Evolutionary conservation across 2,888 invertebrate species (phyloP).

Genomic region (Conchocele bisecta): DNA sequence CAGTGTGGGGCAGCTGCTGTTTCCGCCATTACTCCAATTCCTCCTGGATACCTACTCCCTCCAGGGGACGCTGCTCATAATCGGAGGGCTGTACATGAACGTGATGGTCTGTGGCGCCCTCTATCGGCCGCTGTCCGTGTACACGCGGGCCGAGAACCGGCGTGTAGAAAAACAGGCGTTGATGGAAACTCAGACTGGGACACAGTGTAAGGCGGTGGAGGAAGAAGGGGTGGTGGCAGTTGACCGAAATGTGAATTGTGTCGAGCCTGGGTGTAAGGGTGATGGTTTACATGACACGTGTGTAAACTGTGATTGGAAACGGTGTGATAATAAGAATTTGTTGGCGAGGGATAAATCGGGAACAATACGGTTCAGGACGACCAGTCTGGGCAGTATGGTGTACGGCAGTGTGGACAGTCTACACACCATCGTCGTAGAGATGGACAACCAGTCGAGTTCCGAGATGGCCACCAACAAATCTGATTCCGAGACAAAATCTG

Average conservation of each 20-base stretch:
- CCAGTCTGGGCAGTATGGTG: constrained; percentile 64
- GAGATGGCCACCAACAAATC: constrained; percentile 14
- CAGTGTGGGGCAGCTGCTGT: constrained; percentile 75
- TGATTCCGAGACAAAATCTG: not conserved
- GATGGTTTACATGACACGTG: not conserved
- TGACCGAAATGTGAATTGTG: not conserved
- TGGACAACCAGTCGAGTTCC: constrained; percentile 21
- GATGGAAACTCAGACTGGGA: too few relatives aligned
- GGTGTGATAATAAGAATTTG: too few relatives aligned
- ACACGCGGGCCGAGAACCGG: constrained; percentile 21
- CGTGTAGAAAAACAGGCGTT: constrained; percentile 28
- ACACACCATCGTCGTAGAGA: constrained; percentile 22
- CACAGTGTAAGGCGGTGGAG: too few relatives aligned
- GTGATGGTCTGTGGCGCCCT: constrained; percentile 65
- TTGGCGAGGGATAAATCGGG: too few relatives aligned
- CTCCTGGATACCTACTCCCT: constrained; percentile 70
- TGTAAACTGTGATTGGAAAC: not conserved
- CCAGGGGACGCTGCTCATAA: constrained; percentile 59
- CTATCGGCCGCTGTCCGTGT: constrained; percentile 67
- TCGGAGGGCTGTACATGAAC: constrained; percentile 70
- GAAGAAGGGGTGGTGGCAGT: not conserved
- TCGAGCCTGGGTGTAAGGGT: not conserved
- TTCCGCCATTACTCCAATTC: constrained; percentile 73
- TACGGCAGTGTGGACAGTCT: constrained; percentile 62
- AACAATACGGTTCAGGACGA: constrained; percentile 1